These are phyloP conservation scores for Scaptomyza montana DNA, from an alignment of 1,140 invertebrate species.

Conservation along the genomic window DNA sequence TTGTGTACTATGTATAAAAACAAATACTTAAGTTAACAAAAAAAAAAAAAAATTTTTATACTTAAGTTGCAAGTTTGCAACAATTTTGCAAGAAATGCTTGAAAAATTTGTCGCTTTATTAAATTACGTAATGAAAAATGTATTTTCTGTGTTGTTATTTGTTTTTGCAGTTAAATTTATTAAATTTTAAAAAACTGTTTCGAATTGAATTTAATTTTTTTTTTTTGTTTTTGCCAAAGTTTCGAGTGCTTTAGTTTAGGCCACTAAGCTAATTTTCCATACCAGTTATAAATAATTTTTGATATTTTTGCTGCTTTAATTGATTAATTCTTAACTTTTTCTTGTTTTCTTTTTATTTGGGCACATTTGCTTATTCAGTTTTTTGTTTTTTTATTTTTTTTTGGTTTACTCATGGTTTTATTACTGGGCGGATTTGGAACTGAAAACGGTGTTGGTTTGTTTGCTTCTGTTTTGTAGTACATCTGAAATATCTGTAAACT, in stretches of 20 bases:
- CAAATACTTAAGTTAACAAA: slow-evolving; percentile 48
- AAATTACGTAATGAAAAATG: slow-evolving; percentile 39
- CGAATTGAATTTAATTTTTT: slow-evolving; percentile 7
- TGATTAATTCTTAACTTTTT: slow-evolving; percentile 13
- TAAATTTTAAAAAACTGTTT: slow-evolving; percentile 32
- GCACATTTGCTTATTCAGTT: slow-evolving; percentile 34
- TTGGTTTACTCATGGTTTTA: slow-evolving; percentile 13
- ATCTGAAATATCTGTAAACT: slow-evolving; percentile 32
- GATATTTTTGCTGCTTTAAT: slow-evolving; percentile 58
- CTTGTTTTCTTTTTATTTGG: slow-evolving; percentile 19
- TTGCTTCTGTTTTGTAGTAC: slow-evolving; percentile 12
- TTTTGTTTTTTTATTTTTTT: not conserved
- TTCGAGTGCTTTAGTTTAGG: slow-evolving; percentile 38
- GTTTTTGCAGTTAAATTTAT: slow-evolving; percentile 2
- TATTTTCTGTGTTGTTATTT: slow-evolving; percentile 1
- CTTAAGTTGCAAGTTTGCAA: slow-evolving; percentile 23
- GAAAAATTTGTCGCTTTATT: slow-evolving; percentile 27
- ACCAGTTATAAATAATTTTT: slow-evolving; percentile 43
- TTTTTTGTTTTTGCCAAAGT: slow-evolving; percentile 37
- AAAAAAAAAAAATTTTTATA: slow-evolving; percentile 30
- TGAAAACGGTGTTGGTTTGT: slow-evolving; percentile 50
- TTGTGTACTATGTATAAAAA: slow-evolving; percentile 36
- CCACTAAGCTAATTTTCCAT: slow-evolving; percentile 38
- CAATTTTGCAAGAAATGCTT: slow-evolving; percentile 40
- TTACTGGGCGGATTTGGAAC: slow-evolving; percentile 61